Evolutionary conservation across 1,140 invertebrate species (phyloP).

Genomic region (Eumaeus atala): DNA sequence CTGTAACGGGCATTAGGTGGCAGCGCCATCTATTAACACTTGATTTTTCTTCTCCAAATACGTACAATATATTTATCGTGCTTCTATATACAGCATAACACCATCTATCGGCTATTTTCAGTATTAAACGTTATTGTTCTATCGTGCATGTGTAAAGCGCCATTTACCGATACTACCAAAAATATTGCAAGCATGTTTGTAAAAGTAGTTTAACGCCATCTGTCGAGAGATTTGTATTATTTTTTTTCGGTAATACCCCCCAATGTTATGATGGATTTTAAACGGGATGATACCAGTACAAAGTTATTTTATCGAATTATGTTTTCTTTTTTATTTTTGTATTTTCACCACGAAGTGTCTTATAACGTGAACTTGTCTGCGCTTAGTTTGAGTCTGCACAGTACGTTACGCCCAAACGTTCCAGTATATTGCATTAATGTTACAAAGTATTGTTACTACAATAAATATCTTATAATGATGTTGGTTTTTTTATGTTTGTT

Average conservation of each 20-base stretch:
- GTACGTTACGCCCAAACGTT: constrained; percentile 3
- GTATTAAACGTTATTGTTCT: no score
- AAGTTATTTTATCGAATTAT: constrained; percentile 4
- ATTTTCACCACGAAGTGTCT: neutral
- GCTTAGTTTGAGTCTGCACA: constrained; percentile 4
- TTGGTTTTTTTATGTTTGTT: constrained; percentile 18
- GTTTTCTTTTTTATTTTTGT: constrained; percentile 7
- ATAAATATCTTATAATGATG: constrained; percentile 47
- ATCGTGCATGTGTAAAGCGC: no score
- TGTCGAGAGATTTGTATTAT: no score
- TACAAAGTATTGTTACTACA: constrained; percentile 61
- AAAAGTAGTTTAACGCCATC: no score
- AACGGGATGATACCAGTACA: no score
- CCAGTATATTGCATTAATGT: constrained; percentile 45
- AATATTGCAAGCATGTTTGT: constrained; percentile 1
- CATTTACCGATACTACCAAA: neutral
- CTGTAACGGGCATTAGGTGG: constrained; percentile 3
- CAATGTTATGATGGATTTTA: no score
- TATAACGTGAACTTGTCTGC: constrained; percentile 1
- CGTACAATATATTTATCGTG: no score
- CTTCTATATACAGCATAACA: no score
- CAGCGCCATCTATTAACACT: neutral
- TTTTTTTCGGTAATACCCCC: no score
- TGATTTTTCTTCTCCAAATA: no score
- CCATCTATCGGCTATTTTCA: neutral